Conservation (phyloP, 2,888 invertebrate genomes). For the Pegoplata infirma region DNA sequence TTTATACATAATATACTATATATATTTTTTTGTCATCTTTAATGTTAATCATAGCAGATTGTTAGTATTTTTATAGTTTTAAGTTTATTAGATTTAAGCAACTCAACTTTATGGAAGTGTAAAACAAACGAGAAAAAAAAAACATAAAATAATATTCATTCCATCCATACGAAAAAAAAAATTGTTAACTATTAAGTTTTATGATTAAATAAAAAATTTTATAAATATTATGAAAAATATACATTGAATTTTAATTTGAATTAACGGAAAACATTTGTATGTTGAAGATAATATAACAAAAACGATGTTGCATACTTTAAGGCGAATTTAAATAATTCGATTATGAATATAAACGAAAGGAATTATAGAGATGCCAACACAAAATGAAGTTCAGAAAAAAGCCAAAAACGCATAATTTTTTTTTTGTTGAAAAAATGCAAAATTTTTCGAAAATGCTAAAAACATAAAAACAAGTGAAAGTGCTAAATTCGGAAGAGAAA, state of each 20-base stretch:
- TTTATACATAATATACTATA: neutral
- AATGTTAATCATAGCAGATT: conserved; percentile 7
- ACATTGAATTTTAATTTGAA: neutral
- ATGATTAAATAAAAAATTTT: conserved; percentile 31
- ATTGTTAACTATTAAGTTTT: conserved; percentile 38
- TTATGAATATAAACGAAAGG: no score
- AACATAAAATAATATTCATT: conserved; percentile 44
- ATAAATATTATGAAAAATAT: neutral
- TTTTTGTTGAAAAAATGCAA: no score
- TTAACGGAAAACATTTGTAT: neutral
- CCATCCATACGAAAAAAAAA: conserved; percentile 43
- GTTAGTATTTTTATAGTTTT: conserved; percentile 27
- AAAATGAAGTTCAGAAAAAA: no score
- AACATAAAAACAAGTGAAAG: no score
- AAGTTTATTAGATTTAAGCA: neutral
- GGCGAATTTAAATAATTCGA: no score
- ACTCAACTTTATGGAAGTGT: neutral
- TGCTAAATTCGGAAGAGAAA: no score
- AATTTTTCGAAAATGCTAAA: no score
- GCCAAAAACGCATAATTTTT: no score
- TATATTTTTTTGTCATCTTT: neutral
- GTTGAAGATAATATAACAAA: no score
- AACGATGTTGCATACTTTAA: no score
- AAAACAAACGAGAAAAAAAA: neutral
- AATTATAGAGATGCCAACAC: no score